Conservation (phyloP, 2,113 vertebrate species). For the Cromileptes altivelis region DNA sequence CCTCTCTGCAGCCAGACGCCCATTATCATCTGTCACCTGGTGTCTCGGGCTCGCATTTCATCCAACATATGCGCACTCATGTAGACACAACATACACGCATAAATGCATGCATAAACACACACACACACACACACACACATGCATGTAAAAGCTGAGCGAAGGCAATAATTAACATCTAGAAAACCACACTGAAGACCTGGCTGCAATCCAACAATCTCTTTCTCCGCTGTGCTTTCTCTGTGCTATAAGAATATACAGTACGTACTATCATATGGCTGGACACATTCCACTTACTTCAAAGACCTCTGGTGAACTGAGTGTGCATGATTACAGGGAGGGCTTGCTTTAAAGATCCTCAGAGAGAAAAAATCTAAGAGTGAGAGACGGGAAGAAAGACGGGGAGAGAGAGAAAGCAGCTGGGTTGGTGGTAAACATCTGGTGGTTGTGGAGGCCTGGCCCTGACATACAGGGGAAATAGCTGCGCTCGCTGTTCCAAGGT, state of each 20-base stretch:
- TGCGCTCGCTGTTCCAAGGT: conserved; percentile 45
- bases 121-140: conserved; percentile 16
- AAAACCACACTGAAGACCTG: conserved; percentile 51
- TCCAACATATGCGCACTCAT: conserved; percentile 21
- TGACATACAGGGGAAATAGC: conserved; percentile 59
- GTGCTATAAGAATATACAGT: conserved; percentile 52
- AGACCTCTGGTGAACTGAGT: conserved; percentile 64
- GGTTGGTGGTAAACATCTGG: conserved; percentile 79
- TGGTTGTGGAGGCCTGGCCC: conserved; percentile 59
- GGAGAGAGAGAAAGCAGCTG: conserved; percentile 74
- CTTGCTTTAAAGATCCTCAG: conserved; percentile 64
- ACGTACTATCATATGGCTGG: conserved; percentile 62
- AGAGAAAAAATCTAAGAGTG: conserved; percentile 41
- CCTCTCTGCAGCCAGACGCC: conserved; percentile 15
- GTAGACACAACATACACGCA: conserved; percentile 56
- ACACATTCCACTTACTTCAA: conserved; percentile 74
- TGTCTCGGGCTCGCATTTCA: conserved; percentile 7
- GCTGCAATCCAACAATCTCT: conserved; percentile 35
- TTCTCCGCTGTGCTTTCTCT: conserved; percentile 60
- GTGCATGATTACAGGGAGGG: conserved; percentile 79
- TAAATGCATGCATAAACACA: conserved; percentile 27
- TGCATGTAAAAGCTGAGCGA: conserved; percentile 13
- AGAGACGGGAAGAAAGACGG: conserved; percentile 48
- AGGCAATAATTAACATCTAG: conserved; percentile 59
- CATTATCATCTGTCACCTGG: conserved; percentile 61